These are phyloP conservation scores for Amblyopsis rosae DNA, from an alignment of 2,113 vertebrate species.

Conservation along the genomic window DNA sequence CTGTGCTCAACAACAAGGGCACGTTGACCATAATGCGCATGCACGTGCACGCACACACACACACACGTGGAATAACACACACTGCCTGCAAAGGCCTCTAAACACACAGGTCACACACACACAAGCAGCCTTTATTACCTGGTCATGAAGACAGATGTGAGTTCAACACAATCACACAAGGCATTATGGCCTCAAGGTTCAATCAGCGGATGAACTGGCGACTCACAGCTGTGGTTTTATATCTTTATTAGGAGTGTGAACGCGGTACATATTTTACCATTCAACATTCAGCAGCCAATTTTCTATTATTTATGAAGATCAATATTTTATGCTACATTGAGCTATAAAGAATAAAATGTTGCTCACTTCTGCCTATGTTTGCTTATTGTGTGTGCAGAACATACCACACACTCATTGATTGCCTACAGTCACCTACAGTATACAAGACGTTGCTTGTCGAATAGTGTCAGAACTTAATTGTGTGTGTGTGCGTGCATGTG, in stretches of 20 bases:
- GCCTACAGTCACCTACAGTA: too few species aligned
- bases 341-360: too few species aligned
- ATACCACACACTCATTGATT: too few species aligned
- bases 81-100: background rate
- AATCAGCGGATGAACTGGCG: background rate
- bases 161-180: background rate
- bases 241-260: background rate
- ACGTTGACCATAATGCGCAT: background rate
- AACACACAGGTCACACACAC: background rate
- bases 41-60: background rate
- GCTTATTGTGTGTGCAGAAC: too few species aligned
- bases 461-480: too few species aligned
- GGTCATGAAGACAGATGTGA: background rate
- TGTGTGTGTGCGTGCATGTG: too few species aligned
- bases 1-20: slow-evolving; percentile 12
- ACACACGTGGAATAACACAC: background rate
- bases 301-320: too few species aligned
- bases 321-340: too few species aligned
- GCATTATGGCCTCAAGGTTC: background rate
- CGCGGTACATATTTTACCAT: too few species aligned
- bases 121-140: too few species aligned
- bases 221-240: slow-evolving; percentile 7
- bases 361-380: too few species aligned
- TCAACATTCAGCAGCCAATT: background rate
- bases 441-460: too few species aligned